Percentiles rank a stretch among this genome's conserved stretches.
Evolutionary conservation across 2,797 vertebrate genomes (phyloP).

Genomic region (Eremophila alpestris): DNA sequence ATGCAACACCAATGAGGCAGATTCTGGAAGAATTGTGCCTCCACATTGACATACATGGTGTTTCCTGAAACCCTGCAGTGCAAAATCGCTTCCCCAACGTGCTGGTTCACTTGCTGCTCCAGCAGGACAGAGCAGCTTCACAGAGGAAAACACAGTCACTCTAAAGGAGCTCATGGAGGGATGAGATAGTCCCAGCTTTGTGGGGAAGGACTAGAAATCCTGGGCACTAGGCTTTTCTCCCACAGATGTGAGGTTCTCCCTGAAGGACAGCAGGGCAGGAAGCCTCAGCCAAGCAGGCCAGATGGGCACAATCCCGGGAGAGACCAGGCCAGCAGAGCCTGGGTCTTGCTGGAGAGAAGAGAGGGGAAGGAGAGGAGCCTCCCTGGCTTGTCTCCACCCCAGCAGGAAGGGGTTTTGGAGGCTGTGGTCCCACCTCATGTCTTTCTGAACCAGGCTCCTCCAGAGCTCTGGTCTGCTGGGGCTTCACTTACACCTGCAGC

Average conservation of each 20-base stretch:
- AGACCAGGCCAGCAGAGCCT: background rate
- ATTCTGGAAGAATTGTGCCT: background rate
- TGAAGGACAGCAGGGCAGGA: background rate
- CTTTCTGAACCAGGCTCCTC: background rate
- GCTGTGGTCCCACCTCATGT: background rate
- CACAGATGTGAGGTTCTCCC: background rate
- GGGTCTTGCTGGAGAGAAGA: background rate
- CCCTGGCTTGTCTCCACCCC: background rate
- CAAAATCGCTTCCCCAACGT: accelerated
- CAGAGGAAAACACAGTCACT: background rate
- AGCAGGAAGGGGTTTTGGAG: background rate
- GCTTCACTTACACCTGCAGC: background rate
- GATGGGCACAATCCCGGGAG: background rate
- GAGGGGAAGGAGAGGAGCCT: background rate
- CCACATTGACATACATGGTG: accelerated
- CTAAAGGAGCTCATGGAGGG: background rate
- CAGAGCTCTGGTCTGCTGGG: background rate
- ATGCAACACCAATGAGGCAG: background rate
- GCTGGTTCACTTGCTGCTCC: background rate
- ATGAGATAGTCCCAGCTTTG: background rate
- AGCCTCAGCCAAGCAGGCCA: background rate
- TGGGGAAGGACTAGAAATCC: background rate
- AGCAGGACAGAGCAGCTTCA: background rate
- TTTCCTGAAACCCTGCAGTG: background rate
- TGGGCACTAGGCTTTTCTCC: background rate